Conservation (phyloP, 2,113 vertebrate species). For the Saguinus imperator region DNA sequence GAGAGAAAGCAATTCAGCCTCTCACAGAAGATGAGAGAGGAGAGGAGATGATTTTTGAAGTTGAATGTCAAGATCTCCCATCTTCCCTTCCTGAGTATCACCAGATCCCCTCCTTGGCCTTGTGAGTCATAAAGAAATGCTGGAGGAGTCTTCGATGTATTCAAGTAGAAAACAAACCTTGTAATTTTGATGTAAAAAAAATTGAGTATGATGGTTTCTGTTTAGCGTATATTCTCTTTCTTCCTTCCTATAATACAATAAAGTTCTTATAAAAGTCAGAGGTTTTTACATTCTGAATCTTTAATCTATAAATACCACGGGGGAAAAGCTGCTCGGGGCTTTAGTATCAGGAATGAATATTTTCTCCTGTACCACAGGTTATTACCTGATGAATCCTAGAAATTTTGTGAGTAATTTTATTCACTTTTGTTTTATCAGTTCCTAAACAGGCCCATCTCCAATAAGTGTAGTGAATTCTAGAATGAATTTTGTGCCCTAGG, state of each 20-base stretch:
- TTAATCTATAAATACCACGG: neutral
- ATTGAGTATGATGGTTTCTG: neutral
- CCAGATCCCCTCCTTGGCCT: neutral
- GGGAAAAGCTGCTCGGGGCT: neutral
- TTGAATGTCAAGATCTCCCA: neutral
- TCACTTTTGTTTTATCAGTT: neutral
- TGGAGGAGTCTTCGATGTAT: neutral
- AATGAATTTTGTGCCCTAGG: neutral
- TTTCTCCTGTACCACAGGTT: neutral
- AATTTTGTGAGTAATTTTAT: neutral
- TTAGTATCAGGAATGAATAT: neutral
- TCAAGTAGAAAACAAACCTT: neutral
- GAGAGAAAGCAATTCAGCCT: neutral
- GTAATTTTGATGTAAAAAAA: neutral
- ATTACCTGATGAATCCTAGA: neutral
- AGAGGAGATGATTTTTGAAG: neutral
- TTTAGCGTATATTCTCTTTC: neutral
- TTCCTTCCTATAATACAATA: neutral
- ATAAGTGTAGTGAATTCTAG: neutral
- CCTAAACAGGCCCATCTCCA: neutral
- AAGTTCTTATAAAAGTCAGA: neutral
- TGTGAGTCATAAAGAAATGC: neutral
- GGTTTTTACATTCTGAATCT: slow-evolving; percentile 4
- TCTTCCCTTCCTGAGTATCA: neutral
- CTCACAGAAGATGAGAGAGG: neutral